These are phyloP conservation scores for Alviniconcha strummeri DNA, from an alignment of 2,888 invertebrate genomes.

Conservation along the genomic window DNA sequence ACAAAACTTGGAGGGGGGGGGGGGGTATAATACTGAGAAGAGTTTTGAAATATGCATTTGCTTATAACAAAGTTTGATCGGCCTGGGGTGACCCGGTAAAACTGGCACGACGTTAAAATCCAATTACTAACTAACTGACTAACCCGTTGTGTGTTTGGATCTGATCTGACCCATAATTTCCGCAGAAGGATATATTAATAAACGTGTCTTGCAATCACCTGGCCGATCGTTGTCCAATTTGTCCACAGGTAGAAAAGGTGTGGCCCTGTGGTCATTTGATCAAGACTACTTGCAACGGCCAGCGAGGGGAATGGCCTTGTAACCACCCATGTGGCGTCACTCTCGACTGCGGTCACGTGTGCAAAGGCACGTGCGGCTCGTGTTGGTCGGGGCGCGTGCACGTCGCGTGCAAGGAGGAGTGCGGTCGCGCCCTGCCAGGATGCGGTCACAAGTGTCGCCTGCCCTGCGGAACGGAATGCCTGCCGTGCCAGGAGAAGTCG, in stretches of 20 bases:
- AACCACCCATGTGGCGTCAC: slow-evolving; percentile 26
- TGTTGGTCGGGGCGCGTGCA: slow-evolving; percentile 38
- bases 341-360: slow-evolving; percentile 36
- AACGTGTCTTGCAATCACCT: no score
- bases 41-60: no score
- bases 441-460: slow-evolving; percentile 36
- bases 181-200: no score
- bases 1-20: no score
- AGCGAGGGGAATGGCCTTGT: slow-evolving; percentile 20
- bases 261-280: slow-evolving; percentile 38
- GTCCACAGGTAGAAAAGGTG: background rate
- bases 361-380: slow-evolving; percentile 34
- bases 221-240: no score
- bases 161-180: no score
- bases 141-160: no score
- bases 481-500: slow-evolving; percentile 25
- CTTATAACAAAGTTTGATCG: no score
- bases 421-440: slow-evolving; percentile 25
- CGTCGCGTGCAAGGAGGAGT: slow-evolving; percentile 31
- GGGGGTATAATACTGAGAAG: no score
- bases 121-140: no score
- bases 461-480: slow-evolving; percentile 32
- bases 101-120: no score
- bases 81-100: no score
- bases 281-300: slow-evolving; percentile 22